phyloP scores from a whole-genome alignment of 1,140 invertebrate species.

The Pantala flavescens region DNA sequence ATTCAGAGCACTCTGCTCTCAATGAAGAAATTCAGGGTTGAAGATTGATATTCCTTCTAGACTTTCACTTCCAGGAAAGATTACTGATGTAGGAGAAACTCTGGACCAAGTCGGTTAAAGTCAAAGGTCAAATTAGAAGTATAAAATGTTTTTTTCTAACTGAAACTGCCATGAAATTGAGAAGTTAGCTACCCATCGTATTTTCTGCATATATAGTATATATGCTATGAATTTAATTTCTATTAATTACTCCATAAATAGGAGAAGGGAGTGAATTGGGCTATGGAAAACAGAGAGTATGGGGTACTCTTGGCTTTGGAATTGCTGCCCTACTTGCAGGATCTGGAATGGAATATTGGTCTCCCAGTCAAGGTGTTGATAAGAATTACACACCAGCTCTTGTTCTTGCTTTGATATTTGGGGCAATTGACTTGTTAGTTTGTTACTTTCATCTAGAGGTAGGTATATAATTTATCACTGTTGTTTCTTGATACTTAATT shows the following conservation, averaged over 20 bases:
- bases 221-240: background rate
- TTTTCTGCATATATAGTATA: too few species aligned
- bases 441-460: constrained; percentile 51
- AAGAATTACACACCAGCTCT: constrained; percentile 62
- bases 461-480: constrained; percentile 22
- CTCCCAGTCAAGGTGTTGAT: constrained; percentile 31
- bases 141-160: too few species aligned
- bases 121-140: too few species aligned
- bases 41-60: too few species aligned
- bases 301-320: constrained; percentile 68
- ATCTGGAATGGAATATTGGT: constrained; percentile 47
- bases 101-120: too few species aligned
- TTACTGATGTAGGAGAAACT: too few species aligned
- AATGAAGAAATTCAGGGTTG: too few species aligned
- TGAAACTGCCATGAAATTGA: too few species aligned
- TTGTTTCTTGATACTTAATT: too few species aligned
- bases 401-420: constrained; percentile 48
- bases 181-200: too few species aligned
- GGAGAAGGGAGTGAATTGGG: constrained; percentile 48
- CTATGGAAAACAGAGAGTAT: constrained; percentile 65
- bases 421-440: constrained; percentile 44
- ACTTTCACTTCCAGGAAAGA: too few species aligned
- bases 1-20: too few species aligned
- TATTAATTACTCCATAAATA: constrained; percentile 23
- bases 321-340: constrained; percentile 54